Evolutionary conservation across 1,140 invertebrate genomes (phyloP).

Genomic region (Panonychus citri): DNA sequence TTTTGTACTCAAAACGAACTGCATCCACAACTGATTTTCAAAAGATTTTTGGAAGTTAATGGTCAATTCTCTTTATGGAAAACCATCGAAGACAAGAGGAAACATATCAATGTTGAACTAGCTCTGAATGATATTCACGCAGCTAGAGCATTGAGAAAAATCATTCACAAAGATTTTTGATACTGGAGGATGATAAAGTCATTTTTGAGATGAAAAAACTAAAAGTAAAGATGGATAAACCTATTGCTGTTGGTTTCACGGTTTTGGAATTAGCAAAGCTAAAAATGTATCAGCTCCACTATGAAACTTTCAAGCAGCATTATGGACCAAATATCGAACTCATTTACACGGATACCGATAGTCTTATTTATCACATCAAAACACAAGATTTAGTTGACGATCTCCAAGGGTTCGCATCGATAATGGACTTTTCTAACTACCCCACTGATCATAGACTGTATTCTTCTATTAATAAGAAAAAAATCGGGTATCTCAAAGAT

Average conservation of each 20-base stretch:
- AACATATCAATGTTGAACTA: constrained; percentile 23
- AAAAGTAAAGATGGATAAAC: constrained; percentile 14
- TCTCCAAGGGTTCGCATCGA: constrained; percentile 14
- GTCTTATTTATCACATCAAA: constrained; percentile 21
- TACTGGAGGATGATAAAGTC: background rate
- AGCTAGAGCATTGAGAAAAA: constrained; percentile 20
- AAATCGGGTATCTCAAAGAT: constrained; percentile 6
- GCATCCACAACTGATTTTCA: constrained; percentile 18
- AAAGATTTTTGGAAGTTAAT: constrained; percentile 21
- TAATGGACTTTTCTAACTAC: constrained; percentile 5
- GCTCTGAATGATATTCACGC: constrained; percentile 17
- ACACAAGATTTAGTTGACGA: constrained; percentile 24
- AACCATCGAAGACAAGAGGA: constrained; percentile 28
- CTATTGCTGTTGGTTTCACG: constrained; percentile 16
- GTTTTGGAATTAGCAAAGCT: constrained; percentile 17
- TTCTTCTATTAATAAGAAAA: background rate
- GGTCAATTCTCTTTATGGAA: constrained; percentile 27
- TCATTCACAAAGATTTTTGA: constrained; percentile 19
- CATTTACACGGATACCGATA: constrained; percentile 24
- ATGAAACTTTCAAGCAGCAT: constrained; percentile 15
- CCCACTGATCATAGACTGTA: background rate
- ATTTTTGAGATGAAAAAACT: constrained; percentile 12
- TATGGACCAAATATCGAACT: constrained; percentile 12
- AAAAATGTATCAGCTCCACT: constrained; percentile 18
- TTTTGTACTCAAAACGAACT: constrained; percentile 21